Conservation (phyloP, 1,140 invertebrate genomes). For the Mesaphorura yosii region DNA sequence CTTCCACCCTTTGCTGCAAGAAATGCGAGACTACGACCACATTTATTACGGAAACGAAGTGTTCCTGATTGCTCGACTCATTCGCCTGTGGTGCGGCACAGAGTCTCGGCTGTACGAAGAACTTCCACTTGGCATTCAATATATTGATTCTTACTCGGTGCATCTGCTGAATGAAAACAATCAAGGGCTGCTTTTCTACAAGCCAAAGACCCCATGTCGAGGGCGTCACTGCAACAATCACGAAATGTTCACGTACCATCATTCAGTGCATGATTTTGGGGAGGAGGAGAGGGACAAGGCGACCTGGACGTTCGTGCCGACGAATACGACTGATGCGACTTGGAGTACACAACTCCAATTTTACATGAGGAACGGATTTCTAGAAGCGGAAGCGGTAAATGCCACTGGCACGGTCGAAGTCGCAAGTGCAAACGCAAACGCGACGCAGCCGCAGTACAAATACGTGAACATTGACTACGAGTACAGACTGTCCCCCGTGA, state of each 20-base stretch:
- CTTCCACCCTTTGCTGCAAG: constrained; percentile 7
- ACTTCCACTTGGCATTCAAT: not conserved
- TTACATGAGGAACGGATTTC: not conserved
- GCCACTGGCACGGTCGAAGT: no score
- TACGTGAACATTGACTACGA: no score
- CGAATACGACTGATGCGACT: not conserved
- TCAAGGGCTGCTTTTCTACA: not conserved
- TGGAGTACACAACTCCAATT: not conserved
- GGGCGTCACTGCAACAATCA: not conserved
- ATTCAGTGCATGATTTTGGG: not conserved
- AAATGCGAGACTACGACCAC: constrained; percentile 13
- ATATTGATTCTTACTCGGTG: not conserved
- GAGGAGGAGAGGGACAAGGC: not conserved
- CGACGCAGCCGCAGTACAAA: no score
- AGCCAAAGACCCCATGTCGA: not conserved
- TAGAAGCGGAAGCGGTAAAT: no score
- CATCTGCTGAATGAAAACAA: not conserved
- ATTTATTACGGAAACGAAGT: constrained; percentile 6
- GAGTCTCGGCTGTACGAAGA: not conserved
- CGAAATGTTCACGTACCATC: not conserved
- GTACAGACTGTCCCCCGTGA: no score
- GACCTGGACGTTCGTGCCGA: not conserved
- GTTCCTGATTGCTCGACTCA: not conserved
- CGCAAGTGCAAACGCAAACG: no score
- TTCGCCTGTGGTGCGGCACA: not conserved